These are phyloP conservation scores for Protosalanx chinensis DNA, from an alignment of 2,797 vertebrate genomes.

Conservation along the genomic window DNA sequence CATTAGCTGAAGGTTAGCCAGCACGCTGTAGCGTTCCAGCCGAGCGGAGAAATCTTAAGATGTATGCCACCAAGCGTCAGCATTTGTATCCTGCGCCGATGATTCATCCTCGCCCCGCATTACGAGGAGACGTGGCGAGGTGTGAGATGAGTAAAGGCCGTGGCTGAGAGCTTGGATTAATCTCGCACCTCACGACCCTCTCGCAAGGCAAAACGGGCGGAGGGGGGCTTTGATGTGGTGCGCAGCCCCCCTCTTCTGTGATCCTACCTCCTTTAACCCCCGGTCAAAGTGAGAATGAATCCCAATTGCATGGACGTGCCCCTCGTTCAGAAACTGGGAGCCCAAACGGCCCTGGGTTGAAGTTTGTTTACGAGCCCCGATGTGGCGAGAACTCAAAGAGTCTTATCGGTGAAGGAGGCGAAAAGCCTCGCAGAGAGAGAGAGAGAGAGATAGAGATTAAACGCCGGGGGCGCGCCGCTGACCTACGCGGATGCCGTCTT, in stretches of 20 bases:
- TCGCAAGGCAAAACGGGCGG: constrained; percentile 12
- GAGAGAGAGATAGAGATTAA: constrained; percentile 10
- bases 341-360: constrained; percentile 65
- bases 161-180: constrained; percentile 25
- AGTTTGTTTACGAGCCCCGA: constrained; percentile 74
- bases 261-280: constrained; percentile 22
- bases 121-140: constrained; percentile 36
- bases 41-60: constrained; percentile 17
- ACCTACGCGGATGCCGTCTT: constrained; percentile 71
- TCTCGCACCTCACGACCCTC: constrained; percentile 30
- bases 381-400: constrained; percentile 72
- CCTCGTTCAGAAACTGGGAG: constrained; percentile 72
- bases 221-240: constrained; percentile 14
- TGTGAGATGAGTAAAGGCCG: constrained; percentile 30
- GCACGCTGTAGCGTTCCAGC: constrained; percentile 6
- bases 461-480: constrained; percentile 79
- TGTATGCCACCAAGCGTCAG: constrained; percentile 32
- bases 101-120: constrained; percentile 30
- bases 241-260: constrained; percentile 16
- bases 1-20: constrained; percentile 42
- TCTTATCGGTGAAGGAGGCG: constrained; percentile 82
- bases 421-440: constrained; percentile 80
- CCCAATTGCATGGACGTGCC: constrained; percentile 73
- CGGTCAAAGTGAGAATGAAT: constrained; percentile 48
- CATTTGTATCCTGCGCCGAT: constrained; percentile 35